phyloP scores from a whole-genome alignment of 2,888 invertebrate species.

The Eristalis tenax region DNA sequence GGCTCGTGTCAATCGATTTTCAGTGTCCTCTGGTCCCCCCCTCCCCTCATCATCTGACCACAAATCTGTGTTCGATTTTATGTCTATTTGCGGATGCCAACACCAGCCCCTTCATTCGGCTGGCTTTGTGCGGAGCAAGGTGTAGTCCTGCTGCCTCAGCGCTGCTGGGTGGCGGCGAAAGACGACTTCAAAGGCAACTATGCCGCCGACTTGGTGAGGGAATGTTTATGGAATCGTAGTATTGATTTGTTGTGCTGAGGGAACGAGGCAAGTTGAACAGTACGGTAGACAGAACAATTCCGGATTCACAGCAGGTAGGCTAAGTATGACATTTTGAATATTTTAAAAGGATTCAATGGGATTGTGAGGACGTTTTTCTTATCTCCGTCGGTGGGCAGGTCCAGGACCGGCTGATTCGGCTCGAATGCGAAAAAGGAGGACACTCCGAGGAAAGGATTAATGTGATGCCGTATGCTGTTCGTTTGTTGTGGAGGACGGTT shows the following conservation, averaged over 20 bases:
- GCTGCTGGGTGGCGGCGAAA: background rate
- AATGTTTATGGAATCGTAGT: constrained; percentile 52
- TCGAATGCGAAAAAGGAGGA: constrained; percentile 28
- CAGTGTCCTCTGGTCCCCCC: background rate
- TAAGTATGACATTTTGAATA: constrained; percentile 53
- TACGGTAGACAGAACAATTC: background rate
- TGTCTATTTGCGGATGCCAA: constrained; percentile 42
- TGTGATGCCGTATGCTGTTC: constrained; percentile 21
- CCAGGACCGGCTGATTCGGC: background rate
- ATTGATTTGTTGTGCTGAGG: constrained; percentile 33
- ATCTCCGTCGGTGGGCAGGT: background rate
- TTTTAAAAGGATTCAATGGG: constrained; percentile 46
- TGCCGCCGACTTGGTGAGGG: constrained; percentile 3
- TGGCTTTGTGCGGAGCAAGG: constrained; percentile 22
- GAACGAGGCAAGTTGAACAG: background rate
- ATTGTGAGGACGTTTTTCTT: constrained; percentile 25
- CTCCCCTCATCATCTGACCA: constrained; percentile 38
- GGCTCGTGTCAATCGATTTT: constrained; percentile 44
- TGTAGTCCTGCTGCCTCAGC: background rate
- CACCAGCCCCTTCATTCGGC: background rate
- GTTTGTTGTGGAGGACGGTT: background rate
- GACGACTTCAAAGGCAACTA: constrained; percentile 27
- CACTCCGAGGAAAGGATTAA: constrained; percentile 12
- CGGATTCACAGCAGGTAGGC: constrained; percentile 47
- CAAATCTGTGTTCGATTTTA: constrained; percentile 51